Conservation (phyloP, 1,140 invertebrate species). For the Drosophila willistoni region DNA sequence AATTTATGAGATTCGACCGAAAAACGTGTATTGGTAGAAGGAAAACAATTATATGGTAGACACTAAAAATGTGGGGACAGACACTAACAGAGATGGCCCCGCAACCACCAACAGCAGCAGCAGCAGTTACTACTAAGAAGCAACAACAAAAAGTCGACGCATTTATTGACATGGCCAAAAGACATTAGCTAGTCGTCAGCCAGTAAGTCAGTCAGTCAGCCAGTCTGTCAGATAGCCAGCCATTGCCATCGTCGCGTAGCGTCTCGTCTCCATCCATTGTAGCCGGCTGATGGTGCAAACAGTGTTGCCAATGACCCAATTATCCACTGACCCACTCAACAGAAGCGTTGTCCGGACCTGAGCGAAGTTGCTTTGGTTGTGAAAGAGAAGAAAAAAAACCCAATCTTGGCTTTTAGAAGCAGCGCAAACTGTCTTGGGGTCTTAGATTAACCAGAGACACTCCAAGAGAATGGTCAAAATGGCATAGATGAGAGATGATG, state of each 20-base stretch:
- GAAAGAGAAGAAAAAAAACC: constrained; percentile 47
- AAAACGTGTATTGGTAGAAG: constrained; percentile 29
- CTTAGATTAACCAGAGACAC: constrained; percentile 31
- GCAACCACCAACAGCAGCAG: constrained; percentile 34
- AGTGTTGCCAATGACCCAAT: constrained; percentile 83
- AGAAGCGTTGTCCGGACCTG: constrained; percentile 45
- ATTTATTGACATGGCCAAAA: constrained; percentile 77
- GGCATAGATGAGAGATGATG: constrained; percentile 52
- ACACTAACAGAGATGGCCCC: constrained; percentile 48
- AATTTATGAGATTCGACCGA: constrained; percentile 13
- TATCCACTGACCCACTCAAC: constrained; percentile 83
- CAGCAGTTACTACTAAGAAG: constrained; percentile 22
- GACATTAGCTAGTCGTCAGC: constrained; percentile 62
- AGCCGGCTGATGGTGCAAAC: constrained; percentile 73
- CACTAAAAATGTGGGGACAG: constrained; percentile 27
- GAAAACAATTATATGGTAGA: constrained; percentile 65
- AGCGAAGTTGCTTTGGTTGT: constrained; percentile 32
- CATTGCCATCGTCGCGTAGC: constrained; percentile 10
- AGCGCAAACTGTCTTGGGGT: background rate
- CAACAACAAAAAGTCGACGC: constrained; percentile 45
- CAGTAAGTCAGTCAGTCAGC: background rate
- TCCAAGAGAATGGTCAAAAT: constrained; percentile 43
- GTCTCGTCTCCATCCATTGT: constrained; percentile 30
- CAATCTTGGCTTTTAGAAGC: constrained; percentile 30
- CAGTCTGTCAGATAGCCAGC: background rate